A percentile compares a stretch with the other conserved stretches of the same genome.
phyloP scores from a whole-genome alignment of 2,888 invertebrate species.

The Smittia sp. region DNA sequence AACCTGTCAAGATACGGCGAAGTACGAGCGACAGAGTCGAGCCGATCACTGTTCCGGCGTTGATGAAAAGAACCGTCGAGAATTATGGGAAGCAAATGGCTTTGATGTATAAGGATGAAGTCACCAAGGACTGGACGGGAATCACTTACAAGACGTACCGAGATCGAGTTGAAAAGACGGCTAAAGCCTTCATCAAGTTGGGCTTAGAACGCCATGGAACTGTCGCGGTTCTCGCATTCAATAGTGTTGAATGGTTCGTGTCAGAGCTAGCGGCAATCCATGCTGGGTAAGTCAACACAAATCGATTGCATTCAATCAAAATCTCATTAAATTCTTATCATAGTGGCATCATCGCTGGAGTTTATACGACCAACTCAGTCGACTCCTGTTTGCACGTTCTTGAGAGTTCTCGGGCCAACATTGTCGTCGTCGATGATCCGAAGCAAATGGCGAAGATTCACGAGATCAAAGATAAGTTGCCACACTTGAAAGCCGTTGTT shows the following conservation, averaged over 20 bases:
- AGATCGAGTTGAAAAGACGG: conserved; percentile 67
- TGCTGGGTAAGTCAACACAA: conserved; percentile 66
- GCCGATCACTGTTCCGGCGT: conserved; percentile 73
- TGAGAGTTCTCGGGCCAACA: conserved; percentile 71
- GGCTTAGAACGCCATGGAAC: conserved; percentile 76
- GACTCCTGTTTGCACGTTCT: conserved; percentile 82
- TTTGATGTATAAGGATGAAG: conserved; percentile 62
- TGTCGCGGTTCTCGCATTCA: conserved; percentile 89
- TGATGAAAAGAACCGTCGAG: conserved; percentile 63
- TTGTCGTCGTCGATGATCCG: conserved; percentile 83
- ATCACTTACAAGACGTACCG: conserved; percentile 78
- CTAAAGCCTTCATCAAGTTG: conserved; percentile 81
- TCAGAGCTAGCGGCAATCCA: conserved; percentile 83
- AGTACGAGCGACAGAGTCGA: conserved; percentile 56
- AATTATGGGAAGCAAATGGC: conserved; percentile 67
- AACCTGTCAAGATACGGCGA: conserved; percentile 12
- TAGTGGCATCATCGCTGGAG: conserved; percentile 64
- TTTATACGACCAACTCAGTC: conserved; percentile 87
- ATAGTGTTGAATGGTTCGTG: conserved; percentile 86
- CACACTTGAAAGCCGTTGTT: conserved; percentile 74
- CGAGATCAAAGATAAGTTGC: conserved; percentile 64
- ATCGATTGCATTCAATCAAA: background rate
- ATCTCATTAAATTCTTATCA: conserved; percentile 53
- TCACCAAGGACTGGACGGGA: conserved; percentile 57
- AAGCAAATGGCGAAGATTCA: conserved; percentile 83